Base-by-base conservation (phyloP, 2,797 vertebrate genomes). In the Garrulus glandarius region DNA sequence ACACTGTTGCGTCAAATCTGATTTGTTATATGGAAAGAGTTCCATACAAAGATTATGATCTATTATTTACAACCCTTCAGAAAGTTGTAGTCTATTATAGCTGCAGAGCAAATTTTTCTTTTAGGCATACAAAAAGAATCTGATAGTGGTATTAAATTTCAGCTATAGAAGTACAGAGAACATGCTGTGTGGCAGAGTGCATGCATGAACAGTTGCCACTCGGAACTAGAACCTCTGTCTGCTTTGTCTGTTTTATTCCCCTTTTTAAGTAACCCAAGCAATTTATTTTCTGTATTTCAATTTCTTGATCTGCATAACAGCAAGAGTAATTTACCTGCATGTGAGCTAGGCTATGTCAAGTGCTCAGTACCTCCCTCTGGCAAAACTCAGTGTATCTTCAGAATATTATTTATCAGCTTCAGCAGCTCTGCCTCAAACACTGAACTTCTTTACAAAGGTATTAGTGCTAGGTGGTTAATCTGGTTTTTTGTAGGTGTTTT, bases 401-500 rank as follows among this genome's bases (percentile, higher is more conserved):
- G 55, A 84, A 39, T 85, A 57, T 79, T 60, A n/a, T 93, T 96
- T 80, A 49, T 81, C 30, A 23, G 24, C 55, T 94, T 27, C 26
- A 24, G 72, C 11, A 5, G 37, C 72, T 84, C 47, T 84, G 63
- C 63, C n/a, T 91, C n/a, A 70, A 72, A 69, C 74, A 70, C 37
- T 79, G 69, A 71, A 68, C 23, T 85, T 41, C 72, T 83, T 78
- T 61, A 84, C 63, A 68, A 72, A 71, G 57, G 47, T 93, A 56
- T 93, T 75, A 96, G 75, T 49, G 44, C 57, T 63, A 88, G 67
- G n/a, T 67, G 76, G 65, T 88, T 96, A 91, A 96, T 92, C 39
- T 19, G 20, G 92, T 96, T 79, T 92, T n/a, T 86, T 92, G 49
- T 95, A 92, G 87, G 50, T 92, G 22, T 68, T 93, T 82, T 87